Percentiles rank a stretch among this genome's conserved stretches.
phyloP scores from a whole-genome alignment of 1,140 invertebrate genomes.

The Neodiprion virginianus region DNA sequence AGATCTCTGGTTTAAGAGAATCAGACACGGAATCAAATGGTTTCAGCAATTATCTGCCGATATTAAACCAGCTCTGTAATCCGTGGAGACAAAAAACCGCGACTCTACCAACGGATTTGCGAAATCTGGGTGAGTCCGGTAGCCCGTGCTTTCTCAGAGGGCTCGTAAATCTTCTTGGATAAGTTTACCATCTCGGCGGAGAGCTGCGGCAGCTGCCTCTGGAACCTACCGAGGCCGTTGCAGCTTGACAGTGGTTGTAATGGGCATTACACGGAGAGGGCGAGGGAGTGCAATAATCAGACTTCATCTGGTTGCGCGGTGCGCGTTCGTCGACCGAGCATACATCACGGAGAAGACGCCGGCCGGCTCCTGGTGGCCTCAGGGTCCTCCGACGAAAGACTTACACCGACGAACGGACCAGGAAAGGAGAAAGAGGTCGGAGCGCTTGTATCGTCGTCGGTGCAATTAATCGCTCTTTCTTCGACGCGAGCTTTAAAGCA shows the following conservation, averaged over 20 bases:
- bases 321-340: conserved; percentile 16
- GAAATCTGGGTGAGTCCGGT: neutral
- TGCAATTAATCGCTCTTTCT: too few species aligned
- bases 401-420: neutral
- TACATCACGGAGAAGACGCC: conserved; percentile 20
- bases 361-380: conserved; percentile 6
- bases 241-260: conserved; percentile 45
- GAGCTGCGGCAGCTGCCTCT: neutral
- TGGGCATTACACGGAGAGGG: conserved; percentile 35
- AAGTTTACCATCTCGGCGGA: conserved; percentile 24
- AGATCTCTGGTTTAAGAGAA: too few species aligned
- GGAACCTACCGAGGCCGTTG: conserved; percentile 35
- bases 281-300: conserved; percentile 39
- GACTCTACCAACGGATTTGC: too few species aligned
- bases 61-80: too few species aligned
- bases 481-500: too few species aligned
- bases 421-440: neutral
- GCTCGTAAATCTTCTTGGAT: conserved; percentile 51
- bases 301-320: conserved; percentile 36
- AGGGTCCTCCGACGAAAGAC: neutral
- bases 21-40: too few species aligned
- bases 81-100: too few species aligned
- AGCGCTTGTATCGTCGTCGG: too few species aligned
- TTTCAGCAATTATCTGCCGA: too few species aligned
- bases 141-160: conserved; percentile 8